A percentile compares a stretch with the other conserved stretches of the same genome.
These are phyloP conservation scores for Etheostoma perlongum DNA, from an alignment of 2,797 vertebrate species.

Conservation along the genomic window DNA sequence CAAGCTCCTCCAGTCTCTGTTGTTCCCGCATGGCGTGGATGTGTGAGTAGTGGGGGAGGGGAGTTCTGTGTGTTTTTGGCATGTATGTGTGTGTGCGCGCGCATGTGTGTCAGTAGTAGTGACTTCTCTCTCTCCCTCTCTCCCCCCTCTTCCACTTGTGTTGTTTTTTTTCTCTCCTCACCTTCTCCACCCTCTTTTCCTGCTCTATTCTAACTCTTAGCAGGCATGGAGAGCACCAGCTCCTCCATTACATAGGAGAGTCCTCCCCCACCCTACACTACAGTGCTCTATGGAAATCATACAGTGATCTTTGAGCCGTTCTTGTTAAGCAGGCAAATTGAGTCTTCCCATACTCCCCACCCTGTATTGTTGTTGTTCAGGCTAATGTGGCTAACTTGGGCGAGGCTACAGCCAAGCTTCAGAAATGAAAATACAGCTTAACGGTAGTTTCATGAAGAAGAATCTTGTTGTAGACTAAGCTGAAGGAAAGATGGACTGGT, in stretches of 20 bases:
- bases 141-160: background rate
- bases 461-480: background rate
- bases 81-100: slow-evolving; percentile 38
- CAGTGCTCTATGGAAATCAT: background rate
- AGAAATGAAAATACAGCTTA: background rate
- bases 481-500: background rate
- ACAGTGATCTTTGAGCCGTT: slow-evolving; percentile 28
- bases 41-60: slow-evolving; percentile 80
- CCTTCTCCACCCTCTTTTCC: slow-evolving; percentile 59
- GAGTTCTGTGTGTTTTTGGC: slow-evolving; percentile 56
- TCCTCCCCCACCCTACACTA: slow-evolving; percentile 49
- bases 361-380: slow-evolving; percentile 24
- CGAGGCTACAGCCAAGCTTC: background rate
- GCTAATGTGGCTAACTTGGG: background rate
- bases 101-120: slow-evolving; percentile 68
- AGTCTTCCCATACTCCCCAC: slow-evolving; percentile 13
- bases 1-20: slow-evolving; percentile 54
- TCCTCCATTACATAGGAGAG: slow-evolving; percentile 69
- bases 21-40: slow-evolving; percentile 57
- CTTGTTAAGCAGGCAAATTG: slow-evolving; percentile 36
- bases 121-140: slow-evolving; percentile 43
- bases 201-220: slow-evolving; percentile 67
- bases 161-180: slow-evolving; percentile 42
- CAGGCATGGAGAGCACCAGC: slow-evolving; percentile 70
- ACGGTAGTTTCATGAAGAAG: background rate